Base-by-base conservation (phyloP, 2,113 vertebrate species). In the Lepidothrix coronata region DNA sequence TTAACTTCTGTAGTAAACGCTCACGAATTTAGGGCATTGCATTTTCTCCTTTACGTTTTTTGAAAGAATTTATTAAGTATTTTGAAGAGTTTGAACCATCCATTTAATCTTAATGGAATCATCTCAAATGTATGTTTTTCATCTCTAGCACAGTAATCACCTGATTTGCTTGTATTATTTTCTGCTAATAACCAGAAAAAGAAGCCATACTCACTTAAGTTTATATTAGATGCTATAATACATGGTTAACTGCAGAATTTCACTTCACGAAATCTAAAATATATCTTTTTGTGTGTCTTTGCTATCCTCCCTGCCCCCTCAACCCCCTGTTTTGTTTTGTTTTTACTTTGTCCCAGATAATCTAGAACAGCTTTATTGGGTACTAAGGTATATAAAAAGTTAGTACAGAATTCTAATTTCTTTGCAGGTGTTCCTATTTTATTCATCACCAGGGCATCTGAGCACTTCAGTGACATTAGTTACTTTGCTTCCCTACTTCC, bases 91-190 rank as follows among this genome's bases (percentile, higher is more conserved):
- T 48, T 85, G 58, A 73, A 54, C 28, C 8, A 85, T 13, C 21
- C n/a, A n/a, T 66, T 49, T 67, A 94, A 68, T 63, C 27, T 81
- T 91, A 94, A 95, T 61, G 48, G 54, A 92, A 92, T 86, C 3
- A 88, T 95, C 24, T 87, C 63, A 92, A 79, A 92, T 31, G 18
- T 39, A 22, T 73, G 19, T 30, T 83, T 62, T 92, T 89, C 35
- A 80, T 67, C 46, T 28, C 49, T 24, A 89, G 35, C 57, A 85
- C 14, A 91, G 59, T 67, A 59, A 48, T 95, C 6, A n/a, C 9
- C 20, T 92, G 24, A 27, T 86, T 78, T 89, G 4, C 23, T 94
- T 76, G 31, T 75, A 67, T 89, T 92, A 71, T 92, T 70, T 59
- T 93, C 30, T n/a, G 8, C n/a, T 92, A 92, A 83, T 72, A 93